Conservation (phyloP, 2,888 invertebrate genomes). For the Caenorhabditis afra region DNA sequence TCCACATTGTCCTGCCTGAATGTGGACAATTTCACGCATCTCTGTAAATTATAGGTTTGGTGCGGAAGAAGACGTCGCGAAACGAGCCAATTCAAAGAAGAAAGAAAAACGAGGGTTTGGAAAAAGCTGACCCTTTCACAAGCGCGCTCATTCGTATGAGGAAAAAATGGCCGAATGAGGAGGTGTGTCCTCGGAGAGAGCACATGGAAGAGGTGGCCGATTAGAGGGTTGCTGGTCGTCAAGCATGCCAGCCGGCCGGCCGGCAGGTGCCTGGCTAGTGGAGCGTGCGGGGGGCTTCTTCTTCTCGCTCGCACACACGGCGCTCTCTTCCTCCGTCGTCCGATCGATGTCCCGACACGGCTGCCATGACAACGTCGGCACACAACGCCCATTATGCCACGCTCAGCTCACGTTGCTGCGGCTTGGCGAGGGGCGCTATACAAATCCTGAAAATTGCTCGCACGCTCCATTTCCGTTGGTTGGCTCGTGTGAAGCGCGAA, state of each 20-base stretch:
- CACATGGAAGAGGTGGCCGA: constrained; percentile 3
- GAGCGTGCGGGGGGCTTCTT: constrained; percentile 25
- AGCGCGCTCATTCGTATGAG: neutral
- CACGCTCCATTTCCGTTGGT: constrained; percentile 43
- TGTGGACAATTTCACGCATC: constrained; percentile 94
- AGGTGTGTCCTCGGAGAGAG: constrained; percentile 33
- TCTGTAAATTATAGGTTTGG: constrained; percentile 5
- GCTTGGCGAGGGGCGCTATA: constrained; percentile 33
- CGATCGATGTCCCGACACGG: constrained; percentile 32
- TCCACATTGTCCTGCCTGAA: constrained; percentile 94
- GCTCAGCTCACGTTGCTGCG: constrained; percentile 18
- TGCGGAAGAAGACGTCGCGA: neutral
- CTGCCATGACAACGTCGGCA: constrained; percentile 45
- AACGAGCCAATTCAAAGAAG: neutral
- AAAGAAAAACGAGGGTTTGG: neutral
- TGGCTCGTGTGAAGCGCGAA: neutral
- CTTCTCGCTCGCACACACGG: neutral
- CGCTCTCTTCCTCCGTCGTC: constrained; percentile 14
- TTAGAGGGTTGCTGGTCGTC: neutral
- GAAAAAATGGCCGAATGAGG: constrained; percentile 16
- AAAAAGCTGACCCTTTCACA: neutral
- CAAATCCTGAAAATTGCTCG: constrained; percentile 47
- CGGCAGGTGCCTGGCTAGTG: constrained; percentile 48
- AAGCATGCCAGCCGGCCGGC: constrained; percentile 10
- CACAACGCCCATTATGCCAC: constrained; percentile 18